Base-by-base conservation (phyloP, 2,113 vertebrate species). In the Clarias magur region DNA sequence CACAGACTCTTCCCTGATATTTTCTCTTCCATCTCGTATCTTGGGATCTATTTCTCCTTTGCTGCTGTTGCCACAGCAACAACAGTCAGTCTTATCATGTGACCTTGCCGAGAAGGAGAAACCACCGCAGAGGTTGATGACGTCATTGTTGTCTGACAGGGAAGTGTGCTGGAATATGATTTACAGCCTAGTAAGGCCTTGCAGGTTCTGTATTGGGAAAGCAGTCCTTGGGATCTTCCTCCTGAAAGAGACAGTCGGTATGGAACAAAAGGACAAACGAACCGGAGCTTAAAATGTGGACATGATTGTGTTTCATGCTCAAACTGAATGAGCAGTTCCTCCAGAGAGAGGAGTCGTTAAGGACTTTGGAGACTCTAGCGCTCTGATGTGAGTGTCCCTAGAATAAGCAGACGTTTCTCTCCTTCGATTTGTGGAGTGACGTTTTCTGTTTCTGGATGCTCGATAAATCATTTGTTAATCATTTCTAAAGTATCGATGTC, bases 61-160 rank as follows among this genome's bases (percentile, higher is more conserved):
- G 38, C 62, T 48, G 72, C 81, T 63, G 89, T 89, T 89, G 65
- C 89, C 82, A 80, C 78, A 83, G 86, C 27, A 70, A 89, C 83
- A 84, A 53, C 78, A 82, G 75, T 56, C 63, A 11, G 68, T 86
- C 86, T 83, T 56, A 80, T 81, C 83, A 87, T 17, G 86, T 89
- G 89, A 85, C 80, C 68, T 38, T 38, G 38, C 75, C 38, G 48
- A 85, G 63, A 79, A 42, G 59, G 83, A 73, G 84, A 84, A 72
- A 68, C n/a, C 53, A 73, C 86, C 3, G 70, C 42, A 3, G 72
- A 23, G 57, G 60, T 30, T 76, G 11, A 75, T 86, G 89, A 89
- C 86, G 80, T 86, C 86, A 84, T 30, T 68, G 76, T 60, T 81
- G 70, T 54, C 53, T 87, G 62, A 82, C 59, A 75, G 83, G 70